These are phyloP conservation scores for Pyrrhia umbra DNA, from an alignment of 2,888 invertebrate genomes.

Conservation along the genomic window DNA sequence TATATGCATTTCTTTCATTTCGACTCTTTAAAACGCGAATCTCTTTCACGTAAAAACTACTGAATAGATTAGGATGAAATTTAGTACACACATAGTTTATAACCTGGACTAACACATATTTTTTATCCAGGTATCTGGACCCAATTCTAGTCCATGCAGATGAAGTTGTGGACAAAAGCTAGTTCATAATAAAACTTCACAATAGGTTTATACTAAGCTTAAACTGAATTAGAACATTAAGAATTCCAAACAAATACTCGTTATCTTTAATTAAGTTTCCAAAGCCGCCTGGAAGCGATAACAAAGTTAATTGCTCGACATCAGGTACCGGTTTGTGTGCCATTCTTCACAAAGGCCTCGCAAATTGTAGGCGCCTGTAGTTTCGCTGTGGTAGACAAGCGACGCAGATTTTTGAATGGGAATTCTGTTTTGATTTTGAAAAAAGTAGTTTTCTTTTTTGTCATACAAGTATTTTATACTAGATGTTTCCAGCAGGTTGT, in stretches of 20 bases:
- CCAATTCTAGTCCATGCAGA: no score
- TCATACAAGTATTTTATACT: no score
- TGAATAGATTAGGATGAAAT: no score
- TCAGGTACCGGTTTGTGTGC: not conserved
- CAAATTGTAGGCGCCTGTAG: slow-evolving; percentile 12
- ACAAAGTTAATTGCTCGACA: slow-evolving; percentile 21
- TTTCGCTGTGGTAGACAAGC: slow-evolving; percentile 5
- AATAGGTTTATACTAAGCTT: not conserved
- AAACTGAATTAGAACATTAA: not conserved
- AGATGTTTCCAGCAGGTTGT: no score
- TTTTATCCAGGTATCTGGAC: no score
- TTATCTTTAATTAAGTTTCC: slow-evolving; percentile 24
- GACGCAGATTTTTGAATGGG: not conserved
- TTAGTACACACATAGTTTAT: no score
- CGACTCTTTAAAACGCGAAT: no score
- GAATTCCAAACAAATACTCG: not conserved
- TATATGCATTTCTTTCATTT: no score
- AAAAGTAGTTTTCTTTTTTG: not conserved
- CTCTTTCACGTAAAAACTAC: no score
- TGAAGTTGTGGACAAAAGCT: no score
- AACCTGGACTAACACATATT: no score
- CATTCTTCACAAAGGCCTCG: slow-evolving; percentile 12
- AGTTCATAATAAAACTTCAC: not conserved
- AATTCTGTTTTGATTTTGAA: not conserved
- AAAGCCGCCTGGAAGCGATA: slow-evolving; percentile 11